Conservation (phyloP, 2,797 vertebrate species). For the Dendrocincla tyrannina region DNA sequence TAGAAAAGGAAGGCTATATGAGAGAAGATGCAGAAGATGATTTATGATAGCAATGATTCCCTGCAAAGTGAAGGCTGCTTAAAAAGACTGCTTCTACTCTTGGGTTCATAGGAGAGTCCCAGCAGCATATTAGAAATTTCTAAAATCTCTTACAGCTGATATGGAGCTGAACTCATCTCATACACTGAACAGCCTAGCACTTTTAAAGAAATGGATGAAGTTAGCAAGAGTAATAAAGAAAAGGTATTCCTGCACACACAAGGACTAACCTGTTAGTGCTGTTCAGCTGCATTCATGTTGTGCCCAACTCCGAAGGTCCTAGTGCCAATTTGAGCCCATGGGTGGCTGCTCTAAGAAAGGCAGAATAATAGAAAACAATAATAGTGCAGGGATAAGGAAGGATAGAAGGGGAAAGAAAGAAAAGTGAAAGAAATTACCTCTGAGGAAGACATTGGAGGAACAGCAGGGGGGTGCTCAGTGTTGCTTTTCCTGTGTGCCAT, state of each 20-base stretch:
- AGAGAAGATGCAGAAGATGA: not conserved
- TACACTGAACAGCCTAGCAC: not conserved
- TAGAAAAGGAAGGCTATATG: not conserved
- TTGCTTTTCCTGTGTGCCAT: not conserved
- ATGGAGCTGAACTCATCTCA: not conserved
- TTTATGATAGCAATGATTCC: not conserved
- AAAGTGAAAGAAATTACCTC: not conserved
- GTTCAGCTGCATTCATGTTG: not conserved
- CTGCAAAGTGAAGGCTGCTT: not conserved
- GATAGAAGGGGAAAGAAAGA: not conserved
- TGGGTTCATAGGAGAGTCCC: not conserved
- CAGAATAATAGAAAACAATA: not conserved
- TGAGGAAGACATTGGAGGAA: not conserved
- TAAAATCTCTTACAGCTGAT: not conserved
- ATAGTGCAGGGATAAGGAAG: not conserved
- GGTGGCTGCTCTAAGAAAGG: not conserved
- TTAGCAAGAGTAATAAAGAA: not conserved
- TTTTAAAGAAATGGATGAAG: not conserved
- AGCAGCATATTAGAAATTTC: not conserved
- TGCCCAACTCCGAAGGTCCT: not conserved
- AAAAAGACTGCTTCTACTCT: not conserved
- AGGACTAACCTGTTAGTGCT: not conserved
- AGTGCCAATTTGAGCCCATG: not conserved
- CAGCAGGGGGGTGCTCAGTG: not conserved
- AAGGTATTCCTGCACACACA: not conserved